phyloP scores from a whole-genome alignment of 2,113 vertebrate genomes.

The Scortum barcoo region DNA sequence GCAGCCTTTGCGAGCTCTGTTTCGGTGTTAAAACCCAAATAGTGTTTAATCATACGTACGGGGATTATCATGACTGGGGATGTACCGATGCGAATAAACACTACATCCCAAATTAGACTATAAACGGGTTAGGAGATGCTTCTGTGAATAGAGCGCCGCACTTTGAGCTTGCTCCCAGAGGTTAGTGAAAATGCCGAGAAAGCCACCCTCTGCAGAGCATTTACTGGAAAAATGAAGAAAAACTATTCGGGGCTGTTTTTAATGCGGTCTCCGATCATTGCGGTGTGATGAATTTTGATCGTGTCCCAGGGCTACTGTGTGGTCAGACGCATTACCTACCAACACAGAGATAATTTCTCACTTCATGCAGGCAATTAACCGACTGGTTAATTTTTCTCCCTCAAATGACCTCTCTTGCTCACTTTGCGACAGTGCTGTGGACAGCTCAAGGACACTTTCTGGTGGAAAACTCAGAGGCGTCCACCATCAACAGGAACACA shows the following conservation, averaged over 20 bases:
- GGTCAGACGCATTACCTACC: conserved; percentile 52
- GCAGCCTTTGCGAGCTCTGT: conserved; percentile 17
- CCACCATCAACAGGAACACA: conserved; percentile 96
- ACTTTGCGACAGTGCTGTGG: conserved; percentile 90
- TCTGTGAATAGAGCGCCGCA: conserved; percentile 38
- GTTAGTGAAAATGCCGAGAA: conserved; percentile 36
- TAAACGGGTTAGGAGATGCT: conserved; percentile 54
- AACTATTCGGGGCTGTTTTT: conserved; percentile 26
- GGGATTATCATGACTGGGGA: conserved; percentile 60
- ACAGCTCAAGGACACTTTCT: conserved; percentile 96
- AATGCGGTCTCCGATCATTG: conserved; percentile 37
- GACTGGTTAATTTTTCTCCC: conserved; percentile 3
- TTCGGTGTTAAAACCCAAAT: conserved; percentile 47
- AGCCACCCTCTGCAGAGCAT: conserved; percentile 15
- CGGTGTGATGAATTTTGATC: conserved; percentile 51
- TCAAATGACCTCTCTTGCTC: conserved; percentile 23
- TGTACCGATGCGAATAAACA: conserved; percentile 53
- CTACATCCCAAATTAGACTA: conserved; percentile 57
- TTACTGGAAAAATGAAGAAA: conserved; percentile 39
- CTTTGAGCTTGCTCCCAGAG: conserved; percentile 42
- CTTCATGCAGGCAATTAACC: conserved; percentile 34
- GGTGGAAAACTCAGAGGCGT: conserved; percentile 94
- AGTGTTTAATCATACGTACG: conserved; percentile 58
- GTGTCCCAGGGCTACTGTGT: conserved; percentile 25
- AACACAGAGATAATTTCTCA: conserved; percentile 41